These are phyloP conservation scores for Gadus macrocephalus DNA, from an alignment of 2,113 vertebrate species.

Conservation along the genomic window DNA sequence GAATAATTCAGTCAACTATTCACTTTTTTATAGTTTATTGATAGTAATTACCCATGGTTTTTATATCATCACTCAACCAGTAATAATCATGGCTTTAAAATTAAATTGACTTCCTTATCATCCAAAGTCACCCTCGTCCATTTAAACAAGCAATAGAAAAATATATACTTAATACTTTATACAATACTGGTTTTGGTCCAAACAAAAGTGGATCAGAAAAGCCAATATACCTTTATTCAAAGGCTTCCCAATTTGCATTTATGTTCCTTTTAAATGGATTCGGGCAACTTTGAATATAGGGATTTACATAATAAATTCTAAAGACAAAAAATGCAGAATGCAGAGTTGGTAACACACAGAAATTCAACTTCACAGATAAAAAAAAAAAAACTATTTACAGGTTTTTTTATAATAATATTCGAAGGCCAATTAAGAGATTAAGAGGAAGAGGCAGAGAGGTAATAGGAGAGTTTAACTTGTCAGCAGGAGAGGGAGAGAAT, in stretches of 20 bases:
- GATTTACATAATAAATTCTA: conserved; percentile 99
- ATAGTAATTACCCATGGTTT: conserved; percentile 99
- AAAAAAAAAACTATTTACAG: conserved; percentile 92
- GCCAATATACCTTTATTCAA: conserved; percentile 98
- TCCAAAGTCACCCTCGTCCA: conserved; percentile 99
- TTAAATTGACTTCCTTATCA: conserved; percentile 99
- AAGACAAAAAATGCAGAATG: conserved; percentile 89
- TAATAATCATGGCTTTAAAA: conserved; percentile 99
- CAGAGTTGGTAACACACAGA: conserved; percentile 85
- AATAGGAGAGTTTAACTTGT: conserved; percentile 45
- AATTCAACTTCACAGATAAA: conserved; percentile 96
- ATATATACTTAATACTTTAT: conserved; percentile 99
- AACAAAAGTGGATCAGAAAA: conserved; percentile 99
- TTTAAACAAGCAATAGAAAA: conserved; percentile 99
- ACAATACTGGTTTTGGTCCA: conserved; percentile 99
- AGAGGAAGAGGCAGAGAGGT: conserved; percentile 51
- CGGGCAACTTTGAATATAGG: conserved; percentile 99
- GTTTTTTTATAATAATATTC: conserved; percentile 84
- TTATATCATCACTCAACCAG: conserved; percentile 98
- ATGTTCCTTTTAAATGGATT: conserved; percentile 99
- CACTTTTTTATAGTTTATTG: conserved; percentile 83
- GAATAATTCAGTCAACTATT: too few relatives aligned
- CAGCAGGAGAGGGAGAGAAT: conserved; percentile 29
- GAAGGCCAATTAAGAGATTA: conserved; percentile 69
- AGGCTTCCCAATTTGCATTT: conserved; percentile 99